These are phyloP conservation scores for Tetrapedia diversipes DNA, from an alignment of 2,888 invertebrate genomes.

Conservation along the genomic window DNA sequence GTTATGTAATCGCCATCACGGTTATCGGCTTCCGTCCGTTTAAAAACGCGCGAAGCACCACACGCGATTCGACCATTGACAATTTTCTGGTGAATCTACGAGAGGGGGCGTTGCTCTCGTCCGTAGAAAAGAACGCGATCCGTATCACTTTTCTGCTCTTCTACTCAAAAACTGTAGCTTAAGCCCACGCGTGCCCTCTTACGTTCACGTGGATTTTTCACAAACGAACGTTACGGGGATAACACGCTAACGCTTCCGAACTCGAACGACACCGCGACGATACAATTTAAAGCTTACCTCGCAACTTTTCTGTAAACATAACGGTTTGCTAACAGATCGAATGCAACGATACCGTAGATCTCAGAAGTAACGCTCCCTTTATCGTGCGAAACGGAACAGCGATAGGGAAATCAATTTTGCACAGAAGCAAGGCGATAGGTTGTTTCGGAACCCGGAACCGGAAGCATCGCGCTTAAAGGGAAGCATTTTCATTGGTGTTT, in stretches of 20 bases:
- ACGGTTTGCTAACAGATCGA: neutral
- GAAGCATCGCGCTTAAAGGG: constrained; percentile 16
- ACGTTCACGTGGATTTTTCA: neutral
- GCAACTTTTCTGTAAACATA: neutral
- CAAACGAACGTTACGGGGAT: neutral
- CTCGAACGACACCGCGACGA: too few species aligned
- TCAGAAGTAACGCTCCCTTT: neutral
- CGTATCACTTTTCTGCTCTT: neutral
- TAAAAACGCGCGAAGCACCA: constrained; percentile 51
- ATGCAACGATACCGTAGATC: neutral
- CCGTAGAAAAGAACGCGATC: constrained; percentile 7
- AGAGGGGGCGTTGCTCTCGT: constrained; percentile 11
- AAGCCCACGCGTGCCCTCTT: neutral
- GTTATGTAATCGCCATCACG: constrained; percentile 42
- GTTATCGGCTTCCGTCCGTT: constrained; percentile 14
- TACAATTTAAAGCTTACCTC: neutral
- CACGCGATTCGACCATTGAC: constrained; percentile 29
- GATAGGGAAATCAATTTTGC: constrained; percentile 24
- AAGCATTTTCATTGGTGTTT: constrained; percentile 15
- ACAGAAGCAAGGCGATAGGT: neutral
- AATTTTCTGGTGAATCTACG: neutral
- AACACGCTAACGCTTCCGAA: too few species aligned
- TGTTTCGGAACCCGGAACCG: constrained; percentile 14
- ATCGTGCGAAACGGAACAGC: neutral
- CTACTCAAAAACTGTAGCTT: neutral